Percentiles rank a stretch among this genome's conserved stretches.
phyloP scores from a whole-genome alignment of 1,140 invertebrate genomes.

The Lamellibrachia luymesi region DNA sequence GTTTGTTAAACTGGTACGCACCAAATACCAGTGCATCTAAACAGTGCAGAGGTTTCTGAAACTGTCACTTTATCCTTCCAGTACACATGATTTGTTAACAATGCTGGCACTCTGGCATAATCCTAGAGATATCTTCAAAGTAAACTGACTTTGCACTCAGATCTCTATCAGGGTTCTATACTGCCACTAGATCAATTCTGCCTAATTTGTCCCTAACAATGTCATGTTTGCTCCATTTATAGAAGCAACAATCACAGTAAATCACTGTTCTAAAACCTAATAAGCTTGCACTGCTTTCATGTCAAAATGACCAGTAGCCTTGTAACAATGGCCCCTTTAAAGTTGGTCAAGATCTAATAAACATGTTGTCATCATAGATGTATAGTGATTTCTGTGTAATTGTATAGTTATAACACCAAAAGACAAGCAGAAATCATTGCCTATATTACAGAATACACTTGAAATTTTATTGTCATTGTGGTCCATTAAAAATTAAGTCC shows the following conservation, averaged over 20 bases:
- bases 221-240: not conserved
- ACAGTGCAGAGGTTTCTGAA: no score
- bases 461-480: not conserved
- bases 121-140: no score
- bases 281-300: not conserved
- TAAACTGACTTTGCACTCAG: no score
- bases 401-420: not conserved
- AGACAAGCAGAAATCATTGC: not conserved
- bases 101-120: no score
- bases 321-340: not conserved
- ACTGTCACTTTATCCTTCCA: no score
- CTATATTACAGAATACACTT: not conserved
- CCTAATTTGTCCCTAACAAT: no score
- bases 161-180: no score
- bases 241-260: not conserved
- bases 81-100: no score
- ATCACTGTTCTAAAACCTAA: not conserved
- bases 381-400: not conserved
- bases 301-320: not conserved
- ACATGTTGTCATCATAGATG: not conserved
- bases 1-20: no score
- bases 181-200: no score
- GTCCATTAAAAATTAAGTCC: not conserved
- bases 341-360: not conserved
- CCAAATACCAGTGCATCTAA: no score